phyloP scores from a whole-genome alignment of 2,113 vertebrate species.

The Hippocampus guttulatus region DNA sequence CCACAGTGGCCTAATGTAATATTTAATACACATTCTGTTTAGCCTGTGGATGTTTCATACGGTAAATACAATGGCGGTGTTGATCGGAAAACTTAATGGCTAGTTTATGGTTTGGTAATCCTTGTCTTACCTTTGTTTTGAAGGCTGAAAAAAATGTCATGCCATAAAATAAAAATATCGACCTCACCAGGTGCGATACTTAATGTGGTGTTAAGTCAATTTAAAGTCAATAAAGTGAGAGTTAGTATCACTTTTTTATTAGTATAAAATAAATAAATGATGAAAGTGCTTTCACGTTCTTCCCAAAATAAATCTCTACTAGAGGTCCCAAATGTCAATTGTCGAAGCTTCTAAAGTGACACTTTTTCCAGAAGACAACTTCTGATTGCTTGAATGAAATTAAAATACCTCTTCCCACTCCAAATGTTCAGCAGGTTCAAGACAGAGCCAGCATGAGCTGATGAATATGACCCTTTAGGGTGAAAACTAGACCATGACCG shows the following conservation, averaged over 20 bases:
- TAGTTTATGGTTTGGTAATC: neutral
- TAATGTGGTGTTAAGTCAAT: neutral
- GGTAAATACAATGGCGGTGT: neutral
- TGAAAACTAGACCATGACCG: neutral
- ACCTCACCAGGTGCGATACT: neutral
- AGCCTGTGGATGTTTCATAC: neutral
- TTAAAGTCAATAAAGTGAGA: constrained; percentile 2
- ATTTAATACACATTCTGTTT: constrained; percentile 20
- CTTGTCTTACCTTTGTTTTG: neutral
- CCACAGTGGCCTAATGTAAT: constrained; percentile 80
- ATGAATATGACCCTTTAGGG: neutral
- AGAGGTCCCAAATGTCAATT: constrained; percentile 1
- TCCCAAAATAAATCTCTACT: constrained; percentile 4
- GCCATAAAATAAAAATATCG: constrained; percentile 36
- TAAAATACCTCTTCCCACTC: neutral
- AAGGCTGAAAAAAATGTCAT: neutral
- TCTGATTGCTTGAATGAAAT: neutral
- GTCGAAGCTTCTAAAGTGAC: constrained; percentile 4
- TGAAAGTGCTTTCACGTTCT: constrained; percentile 49
- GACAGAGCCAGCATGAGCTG: neutral
- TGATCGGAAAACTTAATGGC: constrained; percentile 31
- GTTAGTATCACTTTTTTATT: constrained; percentile 72
- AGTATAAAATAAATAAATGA: constrained; percentile 63
- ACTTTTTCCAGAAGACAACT: constrained; percentile 1
- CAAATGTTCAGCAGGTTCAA: constrained; percentile 6